Evolutionary conservation across 2,797 vertebrate species (phyloP).

Genomic region (Mormyrops boulengeri): DNA sequence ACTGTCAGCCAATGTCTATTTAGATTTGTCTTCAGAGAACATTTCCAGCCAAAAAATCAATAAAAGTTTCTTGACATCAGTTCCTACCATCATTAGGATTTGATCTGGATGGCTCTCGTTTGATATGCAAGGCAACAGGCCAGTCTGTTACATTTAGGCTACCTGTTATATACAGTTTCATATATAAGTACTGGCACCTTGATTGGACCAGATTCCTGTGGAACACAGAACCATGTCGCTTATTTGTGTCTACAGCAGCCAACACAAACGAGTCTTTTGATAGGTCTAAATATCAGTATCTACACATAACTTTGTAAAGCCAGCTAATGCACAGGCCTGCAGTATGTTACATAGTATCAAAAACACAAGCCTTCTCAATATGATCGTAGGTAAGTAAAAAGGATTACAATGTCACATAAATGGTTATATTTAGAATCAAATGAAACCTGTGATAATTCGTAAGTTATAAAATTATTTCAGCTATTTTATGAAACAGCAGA

Average conservation of each 20-base stretch:
- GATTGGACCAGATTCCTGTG: background rate
- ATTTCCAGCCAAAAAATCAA: background rate
- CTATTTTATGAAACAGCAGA: background rate
- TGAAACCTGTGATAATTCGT: background rate
- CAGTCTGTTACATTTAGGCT: background rate
- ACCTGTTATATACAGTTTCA: background rate
- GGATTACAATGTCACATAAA: background rate
- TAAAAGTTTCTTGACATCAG: background rate
- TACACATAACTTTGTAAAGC: background rate
- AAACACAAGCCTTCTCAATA: background rate
- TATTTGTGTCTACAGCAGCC: background rate
- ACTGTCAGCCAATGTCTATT: background rate
- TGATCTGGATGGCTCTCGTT: background rate
- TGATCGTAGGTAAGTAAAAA: background rate
- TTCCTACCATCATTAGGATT: background rate
- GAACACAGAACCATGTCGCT: background rate
- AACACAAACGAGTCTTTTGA: background rate
- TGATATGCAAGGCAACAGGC: background rate
- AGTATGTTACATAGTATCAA: background rate
- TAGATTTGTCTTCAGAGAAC: background rate
- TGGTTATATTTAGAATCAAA: background rate
- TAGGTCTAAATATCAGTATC: background rate
- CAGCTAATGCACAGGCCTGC: background rate
- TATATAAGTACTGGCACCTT: background rate
- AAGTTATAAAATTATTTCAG: background rate